These are phyloP conservation scores for Clinocottus analis DNA, from an alignment of 2,113 vertebrate genomes.

Conservation along the genomic window DNA sequence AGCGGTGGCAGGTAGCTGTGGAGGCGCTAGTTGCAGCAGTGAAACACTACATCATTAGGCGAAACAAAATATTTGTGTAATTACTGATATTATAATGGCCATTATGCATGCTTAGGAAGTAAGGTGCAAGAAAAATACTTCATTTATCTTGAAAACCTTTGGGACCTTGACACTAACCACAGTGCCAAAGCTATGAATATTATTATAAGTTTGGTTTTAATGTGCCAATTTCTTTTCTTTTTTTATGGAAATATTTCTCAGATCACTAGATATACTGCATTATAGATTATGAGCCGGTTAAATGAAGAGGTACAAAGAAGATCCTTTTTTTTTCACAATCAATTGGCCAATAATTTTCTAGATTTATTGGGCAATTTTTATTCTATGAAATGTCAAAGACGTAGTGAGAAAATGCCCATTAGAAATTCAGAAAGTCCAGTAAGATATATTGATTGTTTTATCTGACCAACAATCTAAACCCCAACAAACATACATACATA, in stretches of 20 bases:
- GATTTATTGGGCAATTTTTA: neutral
- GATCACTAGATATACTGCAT: conserved; percentile 7
- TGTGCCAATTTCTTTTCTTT: neutral
- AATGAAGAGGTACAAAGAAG: neutral
- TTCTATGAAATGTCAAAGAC: neutral
- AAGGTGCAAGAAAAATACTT: conserved; percentile 74
- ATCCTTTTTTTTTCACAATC: neutral
- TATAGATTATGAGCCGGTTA: neutral
- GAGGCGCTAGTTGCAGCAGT: conserved; percentile 67
- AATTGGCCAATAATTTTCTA: neutral
- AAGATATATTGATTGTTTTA: neutral
- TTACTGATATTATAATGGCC: conserved; percentile 84
- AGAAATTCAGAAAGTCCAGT: neutral
- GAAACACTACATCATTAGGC: conserved; percentile 78
- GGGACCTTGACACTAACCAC: conserved; percentile 73
- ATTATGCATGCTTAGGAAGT: conserved; percentile 83
- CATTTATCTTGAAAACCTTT: conserved; percentile 80
- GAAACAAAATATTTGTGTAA: conserved; percentile 80
- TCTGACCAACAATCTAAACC: neutral
- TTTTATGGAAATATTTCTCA: conserved; percentile 30
- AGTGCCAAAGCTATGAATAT: conserved; percentile 55
- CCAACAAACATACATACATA: neutral
- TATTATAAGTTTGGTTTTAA: conserved; percentile 51
- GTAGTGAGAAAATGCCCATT: neutral
- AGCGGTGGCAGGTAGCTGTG: conserved; percentile 79